Percentiles rank a stretch among this genome's conserved stretches.
Evolutionary conservation across 2,113 vertebrate species (phyloP).

Genomic region (Atrichornis clamosus): DNA sequence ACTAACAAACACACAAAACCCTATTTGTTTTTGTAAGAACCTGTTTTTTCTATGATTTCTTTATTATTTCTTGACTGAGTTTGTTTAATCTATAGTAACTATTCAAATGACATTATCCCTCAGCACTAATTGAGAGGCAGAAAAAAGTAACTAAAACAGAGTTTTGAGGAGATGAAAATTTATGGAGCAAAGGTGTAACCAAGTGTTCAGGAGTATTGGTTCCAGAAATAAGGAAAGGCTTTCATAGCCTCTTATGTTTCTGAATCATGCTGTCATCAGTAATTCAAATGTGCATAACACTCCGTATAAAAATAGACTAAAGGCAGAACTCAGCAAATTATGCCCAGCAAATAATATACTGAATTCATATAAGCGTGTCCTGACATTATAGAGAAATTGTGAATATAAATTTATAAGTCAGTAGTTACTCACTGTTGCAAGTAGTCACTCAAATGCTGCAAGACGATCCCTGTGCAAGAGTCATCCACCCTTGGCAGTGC

Average conservation of each 20-base stretch:
- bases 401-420: neutral
- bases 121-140: neutral
- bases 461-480: neutral
- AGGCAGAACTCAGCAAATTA: neutral
- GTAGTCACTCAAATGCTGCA: neutral
- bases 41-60: neutral
- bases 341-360: neutral
- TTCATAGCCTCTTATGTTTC: neutral
- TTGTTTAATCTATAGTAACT: neutral
- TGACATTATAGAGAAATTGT: neutral
- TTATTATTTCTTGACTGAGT: neutral
- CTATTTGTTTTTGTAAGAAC: neutral
- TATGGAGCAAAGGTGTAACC: neutral
- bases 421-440: neutral
- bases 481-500: rapidly evolving
- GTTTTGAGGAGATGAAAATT: neutral
- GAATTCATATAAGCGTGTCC: neutral
- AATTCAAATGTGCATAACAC: neutral
- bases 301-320: neutral
- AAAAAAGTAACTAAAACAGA: neutral
- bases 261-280: neutral
- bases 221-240: neutral
- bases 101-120: neutral
- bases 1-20: rapidly evolving
- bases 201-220: neutral